These are phyloP conservation scores for Syndactyla subalaris DNA, from an alignment of 2,797 vertebrate genomes.

Conservation along the genomic window DNA sequence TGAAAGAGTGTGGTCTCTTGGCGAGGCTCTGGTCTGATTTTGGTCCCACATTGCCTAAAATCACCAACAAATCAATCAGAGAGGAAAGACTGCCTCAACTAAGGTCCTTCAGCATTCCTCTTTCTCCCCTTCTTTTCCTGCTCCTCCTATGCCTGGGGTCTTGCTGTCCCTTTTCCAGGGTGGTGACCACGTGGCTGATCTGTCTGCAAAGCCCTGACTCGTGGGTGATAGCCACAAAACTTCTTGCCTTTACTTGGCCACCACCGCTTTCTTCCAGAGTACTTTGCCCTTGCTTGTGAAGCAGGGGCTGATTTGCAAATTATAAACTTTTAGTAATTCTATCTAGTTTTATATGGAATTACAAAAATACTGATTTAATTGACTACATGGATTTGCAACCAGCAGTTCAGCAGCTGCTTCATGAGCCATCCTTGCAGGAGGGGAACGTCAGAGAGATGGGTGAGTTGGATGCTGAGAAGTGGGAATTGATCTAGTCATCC, in stretches of 20 bases:
- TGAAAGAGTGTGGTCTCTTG: not conserved
- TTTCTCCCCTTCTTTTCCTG: not conserved
- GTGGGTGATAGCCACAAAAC: not conserved
- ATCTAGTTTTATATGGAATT: not conserved
- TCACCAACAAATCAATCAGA: not conserved
- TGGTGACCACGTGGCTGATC: not conserved
- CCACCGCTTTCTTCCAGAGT: not conserved
- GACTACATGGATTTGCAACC: not conserved
- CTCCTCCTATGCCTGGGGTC: not conserved
- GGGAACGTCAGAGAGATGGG: not conserved
- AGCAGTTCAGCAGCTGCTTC: conserved; percentile 34
- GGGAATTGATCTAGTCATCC: conserved; percentile 38
- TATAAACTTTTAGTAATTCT: not conserved
- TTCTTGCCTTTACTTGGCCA: not conserved
- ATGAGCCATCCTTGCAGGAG: conserved; percentile 10
- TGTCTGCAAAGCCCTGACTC: not conserved
- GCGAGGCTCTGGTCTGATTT: not conserved
- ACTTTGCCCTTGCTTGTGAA: not conserved
- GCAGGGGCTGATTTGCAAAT: not conserved
- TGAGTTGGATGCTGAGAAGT: conserved; percentile 38
- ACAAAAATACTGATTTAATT: not conserved
- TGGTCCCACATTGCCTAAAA: not conserved
- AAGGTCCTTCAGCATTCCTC: not conserved
- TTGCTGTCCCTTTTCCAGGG: not conserved
- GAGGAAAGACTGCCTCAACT: not conserved